Percentiles rank a stretch among this genome's conserved stretches.
These are phyloP conservation scores for Picathartes gymnocephalus DNA, from an alignment of 2,113 vertebrate species.

Conservation along the genomic window DNA sequence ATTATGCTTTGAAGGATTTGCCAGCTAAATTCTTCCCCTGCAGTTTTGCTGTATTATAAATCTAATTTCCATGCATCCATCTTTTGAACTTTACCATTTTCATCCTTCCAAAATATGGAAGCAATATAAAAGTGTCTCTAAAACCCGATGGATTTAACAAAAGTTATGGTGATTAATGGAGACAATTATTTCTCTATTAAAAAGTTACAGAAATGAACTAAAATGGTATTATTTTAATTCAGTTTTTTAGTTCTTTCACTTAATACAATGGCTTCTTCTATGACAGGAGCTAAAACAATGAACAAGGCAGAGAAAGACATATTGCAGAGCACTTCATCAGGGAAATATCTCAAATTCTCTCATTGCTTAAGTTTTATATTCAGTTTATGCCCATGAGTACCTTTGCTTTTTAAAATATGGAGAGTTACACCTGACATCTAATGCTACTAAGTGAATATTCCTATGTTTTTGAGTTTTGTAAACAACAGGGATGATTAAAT, in stretches of 20 bases:
- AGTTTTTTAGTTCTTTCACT: background rate
- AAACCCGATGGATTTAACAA: background rate
- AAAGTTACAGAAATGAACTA: background rate
- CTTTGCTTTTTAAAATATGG: background rate
- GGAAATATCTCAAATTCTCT: background rate
- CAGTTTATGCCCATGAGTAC: background rate
- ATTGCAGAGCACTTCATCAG: background rate
- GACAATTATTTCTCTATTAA: conserved; percentile 7
- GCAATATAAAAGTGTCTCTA: background rate
- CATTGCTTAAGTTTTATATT: background rate
- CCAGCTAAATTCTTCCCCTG: background rate
- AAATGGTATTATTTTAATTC: background rate
- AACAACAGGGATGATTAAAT: background rate
- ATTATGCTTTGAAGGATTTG: background rate
- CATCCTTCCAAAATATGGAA: background rate
- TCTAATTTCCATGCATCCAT: background rate
- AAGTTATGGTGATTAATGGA: conserved; percentile 12
- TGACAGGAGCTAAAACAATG: background rate
- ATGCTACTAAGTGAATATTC: background rate
- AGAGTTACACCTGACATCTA: background rate
- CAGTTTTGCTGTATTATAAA: background rate
- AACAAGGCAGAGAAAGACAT: background rate
- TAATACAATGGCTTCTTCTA: background rate
- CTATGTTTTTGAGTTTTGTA: background rate
- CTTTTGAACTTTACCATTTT: background rate